phyloP scores from a whole-genome alignment of 2,113 vertebrate species.

The Thamnaconus septentrionalis region DNA sequence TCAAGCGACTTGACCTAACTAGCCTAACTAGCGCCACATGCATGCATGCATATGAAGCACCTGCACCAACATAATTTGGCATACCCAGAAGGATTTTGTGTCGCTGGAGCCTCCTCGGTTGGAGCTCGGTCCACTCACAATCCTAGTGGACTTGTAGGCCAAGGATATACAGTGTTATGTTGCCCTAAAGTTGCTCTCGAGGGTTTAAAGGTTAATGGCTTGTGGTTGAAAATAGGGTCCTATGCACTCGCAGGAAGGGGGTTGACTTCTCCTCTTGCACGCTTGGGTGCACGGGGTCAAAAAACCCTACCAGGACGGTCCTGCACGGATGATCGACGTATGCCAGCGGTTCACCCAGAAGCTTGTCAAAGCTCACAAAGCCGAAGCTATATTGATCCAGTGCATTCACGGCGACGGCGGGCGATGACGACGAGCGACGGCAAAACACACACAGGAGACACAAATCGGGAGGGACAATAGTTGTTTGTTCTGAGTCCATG shows the following conservation, averaged over 20 bases:
- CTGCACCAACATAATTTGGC: too few species aligned
- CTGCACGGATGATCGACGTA: too few species aligned
- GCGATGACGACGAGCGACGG: background rate
- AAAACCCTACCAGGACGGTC: constrained; percentile 3
- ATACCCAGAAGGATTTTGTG: too few species aligned
- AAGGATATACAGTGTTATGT: constrained; percentile 17
- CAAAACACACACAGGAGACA: constrained; percentile 12
- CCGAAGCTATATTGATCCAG: constrained; percentile 22
- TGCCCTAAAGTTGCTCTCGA: constrained; percentile 7
- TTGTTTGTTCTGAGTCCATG: constrained; percentile 50
- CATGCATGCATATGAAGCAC: too few species aligned
- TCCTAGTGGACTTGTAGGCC: background rate
- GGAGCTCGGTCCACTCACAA: too few species aligned
- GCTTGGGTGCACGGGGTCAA: constrained; percentile 26
- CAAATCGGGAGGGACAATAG: constrained; percentile 34
- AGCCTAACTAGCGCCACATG: too few species aligned
- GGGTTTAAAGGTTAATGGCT: constrained; percentile 53
- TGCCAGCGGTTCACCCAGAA: background rate
- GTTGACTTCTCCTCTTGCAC: constrained; percentile 29
- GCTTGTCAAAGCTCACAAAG: background rate
- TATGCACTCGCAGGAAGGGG: constrained; percentile 10
- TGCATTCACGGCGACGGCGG: background rate
- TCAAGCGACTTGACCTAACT: too few species aligned
- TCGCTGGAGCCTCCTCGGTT: too few species aligned
- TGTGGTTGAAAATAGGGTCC: constrained; percentile 44